A percentile compares a stretch with the other conserved stretches of the same genome.
These are phyloP conservation scores for Tinea pellionella DNA, from an alignment of 2,888 invertebrate species.

Conservation along the genomic window DNA sequence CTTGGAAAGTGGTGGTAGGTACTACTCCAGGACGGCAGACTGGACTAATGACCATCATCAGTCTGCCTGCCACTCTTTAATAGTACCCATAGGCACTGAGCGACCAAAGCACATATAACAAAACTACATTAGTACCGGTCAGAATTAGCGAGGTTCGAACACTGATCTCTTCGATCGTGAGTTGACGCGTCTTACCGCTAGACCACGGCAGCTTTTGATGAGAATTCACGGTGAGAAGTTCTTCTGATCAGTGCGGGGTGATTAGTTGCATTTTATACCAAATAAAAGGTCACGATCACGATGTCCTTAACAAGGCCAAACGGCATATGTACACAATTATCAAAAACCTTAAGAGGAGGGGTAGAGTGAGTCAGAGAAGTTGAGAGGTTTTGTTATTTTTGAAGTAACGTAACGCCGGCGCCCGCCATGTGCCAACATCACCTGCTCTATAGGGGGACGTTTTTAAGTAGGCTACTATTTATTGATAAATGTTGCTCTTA, in stretches of 20 bases:
- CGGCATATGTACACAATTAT: constrained; percentile 23
- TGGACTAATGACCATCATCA: too few species aligned
- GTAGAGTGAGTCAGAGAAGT: neutral
- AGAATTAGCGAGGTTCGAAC: too few species aligned
- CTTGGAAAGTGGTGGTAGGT: too few species aligned
- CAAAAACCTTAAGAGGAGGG: constrained; percentile 13
- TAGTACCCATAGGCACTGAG: too few species aligned
- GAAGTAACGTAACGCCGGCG: neutral
- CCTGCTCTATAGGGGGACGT: neutral
- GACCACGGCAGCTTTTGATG: too few species aligned
- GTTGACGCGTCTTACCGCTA: too few species aligned
- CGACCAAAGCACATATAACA: too few species aligned
- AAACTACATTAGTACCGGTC: too few species aligned
- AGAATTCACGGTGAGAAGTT: neutral
- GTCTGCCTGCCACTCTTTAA: too few species aligned
- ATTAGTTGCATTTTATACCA: neutral
- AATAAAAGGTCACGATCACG: neutral
- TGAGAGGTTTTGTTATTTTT: neutral
- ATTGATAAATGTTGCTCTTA: neutral
- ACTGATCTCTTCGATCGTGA: too few species aligned
- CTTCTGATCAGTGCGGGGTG: too few species aligned
- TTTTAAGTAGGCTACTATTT: neutral
- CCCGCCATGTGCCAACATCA: neutral
- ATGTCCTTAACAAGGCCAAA: neutral
- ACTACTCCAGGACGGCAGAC: too few species aligned